A percentile compares a stretch with the other conserved stretches of the same genome.
phyloP scores from a whole-genome alignment of 2,113 vertebrate species.

The Athene cunicularia region DNA sequence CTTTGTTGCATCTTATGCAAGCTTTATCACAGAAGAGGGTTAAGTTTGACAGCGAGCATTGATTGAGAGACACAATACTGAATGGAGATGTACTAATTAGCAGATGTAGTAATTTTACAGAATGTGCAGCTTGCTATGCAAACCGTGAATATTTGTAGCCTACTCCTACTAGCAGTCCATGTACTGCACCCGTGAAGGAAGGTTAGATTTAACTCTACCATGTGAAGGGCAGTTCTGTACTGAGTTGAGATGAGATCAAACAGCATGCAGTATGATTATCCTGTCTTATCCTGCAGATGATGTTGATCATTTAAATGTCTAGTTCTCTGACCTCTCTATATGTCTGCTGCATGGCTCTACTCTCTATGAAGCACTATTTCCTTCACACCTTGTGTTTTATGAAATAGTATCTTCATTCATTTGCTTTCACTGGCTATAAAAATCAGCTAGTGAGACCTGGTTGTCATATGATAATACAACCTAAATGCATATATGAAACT shows the following conservation, averaged over 20 bases:
- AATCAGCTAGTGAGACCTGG: neutral
- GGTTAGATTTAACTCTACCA: neutral
- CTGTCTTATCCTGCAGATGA: neutral
- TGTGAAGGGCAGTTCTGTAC: neutral
- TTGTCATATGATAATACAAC: neutral
- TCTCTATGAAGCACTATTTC: neutral
- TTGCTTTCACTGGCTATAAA: neutral
- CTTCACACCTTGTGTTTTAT: neutral
- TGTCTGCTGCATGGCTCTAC: neutral
- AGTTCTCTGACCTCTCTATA: neutral
- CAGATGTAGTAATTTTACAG: neutral
- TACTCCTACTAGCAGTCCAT: neutral
- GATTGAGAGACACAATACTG: neutral
- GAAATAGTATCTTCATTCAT: neutral
- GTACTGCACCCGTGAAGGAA: neutral
- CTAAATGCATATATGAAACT: neutral
- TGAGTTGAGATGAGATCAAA: neutral
- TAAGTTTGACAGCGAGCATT: neutral
- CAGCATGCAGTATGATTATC: neutral
- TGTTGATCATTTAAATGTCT: neutral
- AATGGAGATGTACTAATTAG: neutral
- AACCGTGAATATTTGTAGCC: neutral
- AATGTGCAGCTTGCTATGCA: neutral
- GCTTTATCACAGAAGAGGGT: neutral
- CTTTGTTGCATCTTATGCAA: constrained; percentile 5